Base-by-base conservation (phyloP, 2,888 invertebrate genomes). In the Mesodorylaimus sp. region DNA sequence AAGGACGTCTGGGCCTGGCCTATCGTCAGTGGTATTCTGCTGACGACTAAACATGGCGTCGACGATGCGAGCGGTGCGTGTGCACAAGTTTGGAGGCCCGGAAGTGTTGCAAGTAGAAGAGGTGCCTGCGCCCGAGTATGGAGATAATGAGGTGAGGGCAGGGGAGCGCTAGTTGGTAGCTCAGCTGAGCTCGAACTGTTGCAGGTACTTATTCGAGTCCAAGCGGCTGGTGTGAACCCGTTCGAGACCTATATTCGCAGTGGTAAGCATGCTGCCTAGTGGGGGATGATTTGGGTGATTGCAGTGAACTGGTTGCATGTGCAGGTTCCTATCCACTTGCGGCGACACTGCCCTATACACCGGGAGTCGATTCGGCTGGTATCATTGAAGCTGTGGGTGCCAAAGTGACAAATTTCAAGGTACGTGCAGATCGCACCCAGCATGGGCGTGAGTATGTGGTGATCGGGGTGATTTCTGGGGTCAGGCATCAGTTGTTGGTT, bases 171-270 rank as follows among this genome's bases (percentile, higher is more conserved):
- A n/a, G n/a, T n/a, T n/a, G n/a, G n/a, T n/a, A n/a, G n/a, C n/a
- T n/a, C n/a, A n/a, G n/a, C n/a, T n/a, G n/a, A n/a, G n/a, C n/a
- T n/a, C n/a, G n/a, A 10, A 32, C 10, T 28, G 13, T 49, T 53
- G 26, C 54, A 75, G 73, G 66, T 75, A 16, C 60, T 75, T 55
- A 66, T 76, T 7, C 65, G 69, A 54, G 69, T 75, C 1, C 55
- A 61, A 26, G 66, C 69, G 2, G 66, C 72, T 45, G 75, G 75
- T 21, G 67, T 76, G 1, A 76, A 76, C 56, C 76, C 76, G 3
- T 74, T 75, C 2, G 76, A 76, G 53, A 74, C 75, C 0, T 75
- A 75, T 57, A 70, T 75, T 44, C 62, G 75, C 27, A 57, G 65
- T 36, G 76, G 76, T n/a, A 59, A 60, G 1, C 71, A 70, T 55